Base-by-base conservation (phyloP, 2,888 invertebrate species). In the Anoplius nigerrimus region DNA sequence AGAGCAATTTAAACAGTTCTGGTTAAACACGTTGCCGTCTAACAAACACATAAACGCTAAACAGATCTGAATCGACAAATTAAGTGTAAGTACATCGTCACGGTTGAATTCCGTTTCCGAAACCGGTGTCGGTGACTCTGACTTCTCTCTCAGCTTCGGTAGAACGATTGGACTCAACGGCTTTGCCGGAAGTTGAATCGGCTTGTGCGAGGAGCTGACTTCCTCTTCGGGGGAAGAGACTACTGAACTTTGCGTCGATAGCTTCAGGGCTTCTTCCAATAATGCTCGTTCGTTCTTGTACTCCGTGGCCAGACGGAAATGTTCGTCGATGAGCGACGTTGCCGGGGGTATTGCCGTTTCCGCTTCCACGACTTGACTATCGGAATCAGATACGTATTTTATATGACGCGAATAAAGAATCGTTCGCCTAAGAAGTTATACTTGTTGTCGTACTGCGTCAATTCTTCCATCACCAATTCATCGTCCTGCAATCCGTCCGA, bases 401-500 rank as follows among this genome's bases (percentile, higher is more conserved):
- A n/a, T n/a, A n/a, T n/a, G n/a, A n/a, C n/a, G n/a, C n/a, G n/a
- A n/a, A n/a, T n/a, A n/a, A n/a, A n/a, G n/a, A n/a, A n/a, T n/a
- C n/a, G n/a, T n/a, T n/a, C n/a, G n/a, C n/a, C n/a, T n/a, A n/a
- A n/a, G 24, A 46, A 58, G 46, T n/a, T 4, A 27, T 54, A 16
- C 18, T 3, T 2, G 27, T 6, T 55, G 5, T 72, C 87, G 82
- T 89, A 92, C 92, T 91, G 91, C 75, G 92, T 91, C 56, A 92
- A 90, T 85, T 93, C 91, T 43, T 91, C 91, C 91, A 93, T 92
- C 13, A 92, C 86, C n/a, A 86, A 74, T 60, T 87, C 91, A 71
- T 92, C 92, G 66, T 92, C 91, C 63, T 89, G 89, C 87, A 81
- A 70, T 27, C 71, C 67, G 2, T 71, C 77, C 3, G 75, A 87